A percentile compares a stretch with the other conserved stretches of the same genome.
These are phyloP conservation scores for Acromyrmex charruanus DNA, from an alignment of 1,140 invertebrate genomes.

Conservation along the genomic window DNA sequence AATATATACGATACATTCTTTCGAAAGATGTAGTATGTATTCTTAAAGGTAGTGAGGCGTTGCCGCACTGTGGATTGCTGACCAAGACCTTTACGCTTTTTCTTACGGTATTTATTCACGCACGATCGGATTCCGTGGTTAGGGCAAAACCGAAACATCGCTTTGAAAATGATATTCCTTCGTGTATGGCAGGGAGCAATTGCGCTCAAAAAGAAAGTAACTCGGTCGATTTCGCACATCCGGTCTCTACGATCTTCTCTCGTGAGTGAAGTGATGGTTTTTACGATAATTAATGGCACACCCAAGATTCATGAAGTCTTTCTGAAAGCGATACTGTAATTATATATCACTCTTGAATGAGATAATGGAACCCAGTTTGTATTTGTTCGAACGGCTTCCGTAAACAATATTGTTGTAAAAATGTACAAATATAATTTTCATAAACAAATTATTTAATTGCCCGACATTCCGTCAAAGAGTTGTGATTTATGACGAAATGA, in stretches of 20 bases:
- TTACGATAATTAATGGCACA: conserved; percentile 64
- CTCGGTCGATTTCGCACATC: conserved; percentile 60
- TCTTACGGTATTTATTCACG: conserved; percentile 66
- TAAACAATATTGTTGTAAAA: neutral
- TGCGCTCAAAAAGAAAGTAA: conserved; percentile 14
- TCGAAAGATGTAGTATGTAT: neutral
- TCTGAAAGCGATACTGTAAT: conserved; percentile 43
- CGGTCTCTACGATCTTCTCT: conserved; percentile 16
- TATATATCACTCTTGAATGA: conserved; percentile 19
- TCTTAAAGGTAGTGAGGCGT: conserved; percentile 9
- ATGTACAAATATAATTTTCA: neutral
- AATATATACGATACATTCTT: neutral
- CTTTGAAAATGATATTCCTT: conserved; percentile 26
- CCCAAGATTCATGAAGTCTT: conserved; percentile 57
- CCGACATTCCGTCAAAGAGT: neutral
- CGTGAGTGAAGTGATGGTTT: conserved; percentile 40
- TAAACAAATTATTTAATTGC: conserved; percentile 27
- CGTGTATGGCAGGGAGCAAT: neutral
- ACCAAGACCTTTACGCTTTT: conserved; percentile 37
- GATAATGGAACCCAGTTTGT: neutral
- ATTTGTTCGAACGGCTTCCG: neutral
- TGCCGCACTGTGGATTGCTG: conserved; percentile 47
- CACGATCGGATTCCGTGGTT: conserved; percentile 69
- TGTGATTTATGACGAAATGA: conserved; percentile 35
- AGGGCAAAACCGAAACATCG: conserved; percentile 33